Percentiles rank a stretch among this genome's conserved stretches.
Evolutionary conservation across 2,888 invertebrate genomes (phyloP).

Genomic region (Cephalotes varians): DNA sequence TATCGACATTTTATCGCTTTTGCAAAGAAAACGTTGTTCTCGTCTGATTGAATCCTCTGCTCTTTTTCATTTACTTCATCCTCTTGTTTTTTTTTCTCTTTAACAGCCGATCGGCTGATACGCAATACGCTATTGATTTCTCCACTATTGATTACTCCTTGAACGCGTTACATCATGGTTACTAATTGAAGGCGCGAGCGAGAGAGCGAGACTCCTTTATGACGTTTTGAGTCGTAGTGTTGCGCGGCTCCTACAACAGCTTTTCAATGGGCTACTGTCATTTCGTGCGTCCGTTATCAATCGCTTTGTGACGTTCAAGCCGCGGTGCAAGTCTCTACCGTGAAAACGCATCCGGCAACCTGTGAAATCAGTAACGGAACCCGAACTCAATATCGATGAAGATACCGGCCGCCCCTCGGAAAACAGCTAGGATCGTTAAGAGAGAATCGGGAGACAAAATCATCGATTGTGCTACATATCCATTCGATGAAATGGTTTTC

Average conservation of each 20-base stretch:
- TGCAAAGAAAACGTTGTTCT: not conserved
- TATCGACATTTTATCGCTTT: not conserved
- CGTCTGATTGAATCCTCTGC: not conserved
- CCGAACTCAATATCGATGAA: slow-evolving; percentile 38
- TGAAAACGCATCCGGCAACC: slow-evolving; percentile 47
- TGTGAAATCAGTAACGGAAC: slow-evolving; percentile 48
- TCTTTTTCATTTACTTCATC: not conserved
- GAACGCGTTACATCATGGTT: slow-evolving; percentile 26
- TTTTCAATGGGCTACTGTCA: slow-evolving; percentile 33
- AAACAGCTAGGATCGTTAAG: slow-evolving; percentile 6
- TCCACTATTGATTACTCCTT: slow-evolving; percentile 23
- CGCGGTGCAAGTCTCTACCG: slow-evolving; percentile 16
- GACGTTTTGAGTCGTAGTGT: slow-evolving; percentile 26
- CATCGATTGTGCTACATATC: not conserved
- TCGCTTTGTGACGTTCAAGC: slow-evolving; percentile 36
- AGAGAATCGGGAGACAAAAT: slow-evolving; percentile 7
- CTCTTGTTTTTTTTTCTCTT: not conserved
- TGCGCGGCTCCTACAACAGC: slow-evolving; percentile 7
- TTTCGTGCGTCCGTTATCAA: slow-evolving; percentile 49
- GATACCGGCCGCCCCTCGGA: slow-evolving; percentile 1
- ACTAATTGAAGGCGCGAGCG: slow-evolving; percentile 39
- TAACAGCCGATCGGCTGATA: not conserved
- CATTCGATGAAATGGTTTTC: slow-evolving; percentile 4
- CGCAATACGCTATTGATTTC: slow-evolving; percentile 28
- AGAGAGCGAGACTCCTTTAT: slow-evolving; percentile 33